Base-by-base conservation (phyloP, 2,797 vertebrate genomes). In the Sebastes kiyomatsui region DNA sequence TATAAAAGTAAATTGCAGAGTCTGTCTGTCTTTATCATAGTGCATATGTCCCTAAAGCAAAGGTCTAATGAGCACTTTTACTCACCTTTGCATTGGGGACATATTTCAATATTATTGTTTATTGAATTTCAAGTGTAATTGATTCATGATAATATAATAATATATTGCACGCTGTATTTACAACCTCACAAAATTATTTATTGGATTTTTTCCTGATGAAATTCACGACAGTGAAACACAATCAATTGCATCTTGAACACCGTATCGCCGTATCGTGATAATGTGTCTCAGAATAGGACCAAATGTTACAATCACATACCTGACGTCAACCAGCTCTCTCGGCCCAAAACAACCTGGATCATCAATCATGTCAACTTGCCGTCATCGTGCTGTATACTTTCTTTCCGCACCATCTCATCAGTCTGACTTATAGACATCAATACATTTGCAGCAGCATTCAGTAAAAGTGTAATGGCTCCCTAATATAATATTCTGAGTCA, bases 401-500 rank as follows among this genome's bases (percentile, higher is more conserved):
- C 64, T 72, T 73, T 71, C 55, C 78, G 69, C 28, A 73, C 52
- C 72, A 46, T 72, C 74, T 66, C 79, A 75, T 85, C 67, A 68
- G 42, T 67, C 60, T 78, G 76, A 81, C 67, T 75, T 73, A 54
- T 4, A 82, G 80, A 82, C 78, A 81, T 72, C 69, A 60, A 80
- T 86, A 84, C 66, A 83, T 28, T 65, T 67, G 72, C 77, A 77
- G 70, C 67, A 79, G 79, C 55, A 27, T 84, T 79, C 72, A 72
- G 54, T 49, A 42, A 81, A 86, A 67, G 70, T 73, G 68, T 77
- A 90, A 90, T 90, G 88, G 86, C 74, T 80, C 60, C 23, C 65
- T 90, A 83, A 93, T 90, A 74, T 83, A 66, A 91, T 90, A 89
- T 76, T 80, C 85, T 13, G 28, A 62, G 80, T 82, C 83, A 89